Base-by-base conservation (phyloP, 2,797 vertebrate species). In the Percopsis omiscomaycus region DNA sequence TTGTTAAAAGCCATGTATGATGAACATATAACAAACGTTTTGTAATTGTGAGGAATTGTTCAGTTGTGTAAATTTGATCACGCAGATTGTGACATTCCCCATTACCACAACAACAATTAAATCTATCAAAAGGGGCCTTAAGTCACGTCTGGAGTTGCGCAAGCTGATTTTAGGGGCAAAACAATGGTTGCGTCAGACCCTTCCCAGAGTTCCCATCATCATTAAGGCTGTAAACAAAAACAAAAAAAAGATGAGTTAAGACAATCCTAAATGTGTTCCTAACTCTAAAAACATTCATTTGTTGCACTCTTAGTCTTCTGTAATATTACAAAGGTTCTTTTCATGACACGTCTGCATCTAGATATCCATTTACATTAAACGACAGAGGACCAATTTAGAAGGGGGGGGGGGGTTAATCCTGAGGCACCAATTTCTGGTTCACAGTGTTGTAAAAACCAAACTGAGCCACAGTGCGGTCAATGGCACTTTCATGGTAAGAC, bases 401-500 rank as follows among this genome's bases (percentile, higher is more conserved):
- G 3, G 42, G n/a, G 16, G 14, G 15, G 59, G 4, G 1, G 44
- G 59, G 66, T 62, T 49, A 57, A 73, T 6, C 37, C 37, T 42
- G 37, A 68, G 52, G 29, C 12, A 54, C 9, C 30, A 12, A 60
- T 14, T 47, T 9, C 11, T 29, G 42, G 45, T 65, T 56, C 12
- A 46, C 55, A 61, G 47, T 73, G 49, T 46, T 79, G 75, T 64
- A 73, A 69, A 82, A 66, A 69, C 63, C 46, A 47, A 65, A 60
- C 64, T 45, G 6, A 69, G 85, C 70, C 81, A 81, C 71, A 50
- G 51, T 79, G 86, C 1, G 82, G 86, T 84, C 66, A 42, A 14
- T 55, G 66, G 65, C 66, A 80, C 82, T 85, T 84, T 82, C 68
- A 77, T 80, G 82, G 80, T 65, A 67, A 84, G 74, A 66, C 83